Evolutionary conservation across 2,113 vertebrate genomes (phyloP), one percentile per base, ranked within the genome.

Genomic region (Caranx ignobilis): DNA sequence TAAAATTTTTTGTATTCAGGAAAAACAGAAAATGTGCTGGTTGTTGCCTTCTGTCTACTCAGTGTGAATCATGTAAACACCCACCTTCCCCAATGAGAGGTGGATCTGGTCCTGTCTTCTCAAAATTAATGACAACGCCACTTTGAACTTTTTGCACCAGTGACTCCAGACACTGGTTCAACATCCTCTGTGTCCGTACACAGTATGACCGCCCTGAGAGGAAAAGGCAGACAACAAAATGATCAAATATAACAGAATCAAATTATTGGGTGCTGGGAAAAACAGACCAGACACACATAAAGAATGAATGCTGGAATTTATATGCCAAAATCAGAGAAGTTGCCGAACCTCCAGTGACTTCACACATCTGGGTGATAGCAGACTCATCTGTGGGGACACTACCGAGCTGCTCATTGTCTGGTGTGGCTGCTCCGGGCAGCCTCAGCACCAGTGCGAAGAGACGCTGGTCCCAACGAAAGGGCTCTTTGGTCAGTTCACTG

Each of bases 401-500:
- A 75, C 98, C 98, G 37, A 99, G 95, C 86, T 97, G 97, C 92
- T 99, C 97, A 6, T 95, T 96, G 77, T 99, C 98, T 3, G 94
- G 94, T n/a, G 95, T 93, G n/a, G 95, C 88, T 32, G 97, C 95
- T 90, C 98, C 98, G 19, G 98, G 97, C 90, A 99, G 94, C 80
- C 98, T 95, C 87, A 99, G 95, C 21, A 98, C 98, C 91, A 99
- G 88, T 39, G 98, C 97, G 89, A 99, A 99, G 74, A 99, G 95
- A 74, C 98, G 96, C 88, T 99, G 98, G 96, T 99, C 98, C 98
- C 98, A 99, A 59, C 98, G 97, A 86, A 99, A 99, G 6, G 98
- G 98, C 92, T 99, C 98, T 96, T 99, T 99, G 92, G 98, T 99
- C 85, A 99, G 93, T 85, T 99, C 98, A 83, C 98, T 99, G 94